Conservation (phyloP, 2,888 invertebrate species). For the Tholera decimalis region DNA sequence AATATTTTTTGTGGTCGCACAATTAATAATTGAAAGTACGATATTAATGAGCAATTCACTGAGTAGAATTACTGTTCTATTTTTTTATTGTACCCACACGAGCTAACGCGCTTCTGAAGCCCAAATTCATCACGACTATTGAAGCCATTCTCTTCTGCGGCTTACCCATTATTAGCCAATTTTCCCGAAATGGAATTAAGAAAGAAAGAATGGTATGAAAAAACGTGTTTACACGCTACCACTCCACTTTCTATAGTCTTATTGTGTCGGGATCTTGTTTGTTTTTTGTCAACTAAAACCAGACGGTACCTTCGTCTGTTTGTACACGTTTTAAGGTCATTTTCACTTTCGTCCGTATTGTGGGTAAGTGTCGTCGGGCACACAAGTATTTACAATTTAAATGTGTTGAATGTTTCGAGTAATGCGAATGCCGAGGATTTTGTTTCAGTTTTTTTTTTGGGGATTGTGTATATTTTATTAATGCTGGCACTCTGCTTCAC, state of each 20-base stretch:
- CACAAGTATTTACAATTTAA: constrained; percentile 70
- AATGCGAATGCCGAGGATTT: constrained; percentile 35
- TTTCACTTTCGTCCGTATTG: constrained; percentile 85
- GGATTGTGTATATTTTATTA: constrained; percentile 48
- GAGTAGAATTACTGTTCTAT: constrained; percentile 1
- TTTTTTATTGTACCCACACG: neutral
- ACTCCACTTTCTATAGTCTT: constrained; percentile 71
- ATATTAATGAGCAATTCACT: too few relatives aligned
- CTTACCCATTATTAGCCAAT: constrained; percentile 75
- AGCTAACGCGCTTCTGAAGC: constrained; percentile 29
- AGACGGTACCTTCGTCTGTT: constrained; percentile 70
- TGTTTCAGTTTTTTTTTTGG: constrained; percentile 17
- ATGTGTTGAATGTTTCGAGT: constrained; percentile 57
- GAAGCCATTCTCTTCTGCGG: constrained; percentile 69
- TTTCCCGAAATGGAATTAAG: constrained; percentile 77
- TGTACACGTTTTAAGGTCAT: constrained; percentile 87
- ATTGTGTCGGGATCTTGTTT: constrained; percentile 81
- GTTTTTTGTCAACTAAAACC: constrained; percentile 84
- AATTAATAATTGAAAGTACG: too few relatives aligned
- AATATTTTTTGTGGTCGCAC: too few relatives aligned
- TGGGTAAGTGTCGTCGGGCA: constrained; percentile 71
- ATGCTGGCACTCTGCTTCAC: constrained; percentile 34
- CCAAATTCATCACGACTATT: constrained; percentile 58
- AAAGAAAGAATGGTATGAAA: constrained; percentile 68
- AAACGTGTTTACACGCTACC: constrained; percentile 42